Evolutionary conservation across 2,888 invertebrate genomes (phyloP), one percentile per base, ranked within the genome.

Genomic region (Euphydryas editha): DNA sequence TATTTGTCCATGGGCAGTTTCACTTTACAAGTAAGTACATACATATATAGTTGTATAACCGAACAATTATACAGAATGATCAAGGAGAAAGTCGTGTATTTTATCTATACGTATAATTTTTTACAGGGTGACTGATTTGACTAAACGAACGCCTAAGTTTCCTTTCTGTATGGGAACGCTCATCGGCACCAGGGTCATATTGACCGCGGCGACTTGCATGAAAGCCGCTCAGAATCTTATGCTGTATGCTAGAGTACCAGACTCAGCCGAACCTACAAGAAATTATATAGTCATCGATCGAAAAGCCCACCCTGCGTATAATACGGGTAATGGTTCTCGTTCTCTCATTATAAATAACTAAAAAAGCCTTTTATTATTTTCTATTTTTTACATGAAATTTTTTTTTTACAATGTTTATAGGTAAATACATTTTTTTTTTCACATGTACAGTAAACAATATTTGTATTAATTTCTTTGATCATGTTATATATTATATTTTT

Each of bases 181-280:
- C 47, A 67, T 76, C 24, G 71, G 73, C 2, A 55, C 69, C 1
- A 69, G 58, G 7, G 65, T 67, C 7, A 64, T 76, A 2, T 60
- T 76, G 20, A 75, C 76, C 0, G 47, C 74, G 0, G 67, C 63
- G 24, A 72, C 74, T 0, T 76, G 76, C 36, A 15, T 72, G n/a
- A 55, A 55, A 10, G 44, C 67, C 7, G 74, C 70, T 0, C 59
- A 61, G n/a, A 30, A 47, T 0, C 59, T 66, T 4, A 47, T 36
- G 24, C 24, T 72, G 6, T 75, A 72, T 64, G 74, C 69, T 1
- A 69, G 59, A 11, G 58, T 72, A n/a, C 75, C 75, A 0, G 46
- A 24, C 8, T 72, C 76, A 2, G 59, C 55, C 1, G 51, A 55
- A 8, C 69, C 70, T 0, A 42, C 21, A 2, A 62, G 51, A 0